Percentiles rank a stretch among this genome's conserved stretches.
These are phyloP conservation scores for Troglohyphantes excavatus DNA, from an alignment of 2,888 invertebrate species.

Conservation along the genomic window DNA sequence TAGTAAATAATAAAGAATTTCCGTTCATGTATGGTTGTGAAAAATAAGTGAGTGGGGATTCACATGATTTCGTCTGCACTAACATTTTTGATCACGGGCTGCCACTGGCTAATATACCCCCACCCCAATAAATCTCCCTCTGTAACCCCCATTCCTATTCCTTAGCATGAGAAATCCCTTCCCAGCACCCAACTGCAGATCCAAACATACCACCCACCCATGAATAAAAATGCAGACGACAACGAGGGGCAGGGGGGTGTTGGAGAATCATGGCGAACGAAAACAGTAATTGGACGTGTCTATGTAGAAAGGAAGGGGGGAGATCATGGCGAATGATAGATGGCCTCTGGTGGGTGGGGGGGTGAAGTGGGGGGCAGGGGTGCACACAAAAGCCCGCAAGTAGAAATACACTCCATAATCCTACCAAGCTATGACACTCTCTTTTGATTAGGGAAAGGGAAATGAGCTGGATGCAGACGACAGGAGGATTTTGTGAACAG, in stretches of 20 bases:
- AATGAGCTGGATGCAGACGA: not conserved
- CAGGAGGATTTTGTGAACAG: not conserved
- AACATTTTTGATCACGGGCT: too few species aligned
- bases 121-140: too few species aligned
- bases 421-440: not conserved
- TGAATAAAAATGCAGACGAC: not conserved
- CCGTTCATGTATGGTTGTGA: too few species aligned
- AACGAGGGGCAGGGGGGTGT: not conserved
- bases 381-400: too few species aligned
- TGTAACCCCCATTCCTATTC: too few species aligned
- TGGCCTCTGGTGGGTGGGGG: not conserved
- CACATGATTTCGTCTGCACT: too few species aligned
- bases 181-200: not conserved
- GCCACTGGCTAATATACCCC: too few species aligned
- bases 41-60: too few species aligned
- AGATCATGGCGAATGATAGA: constrained; percentile 36
- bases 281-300: constrained; percentile 65
- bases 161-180: not conserved
- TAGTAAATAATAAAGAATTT: too few species aligned
- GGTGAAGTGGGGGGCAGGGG: not conserved
- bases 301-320: constrained; percentile 19
- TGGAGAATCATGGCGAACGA: constrained; percentile 17
- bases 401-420: constrained; percentile 26
- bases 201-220: not conserved
- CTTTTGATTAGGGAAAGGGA: constrained; percentile 6